Evolutionary conservation across 2,797 vertebrate species (phyloP).

Genomic region (Ataeniobius toweri): DNA sequence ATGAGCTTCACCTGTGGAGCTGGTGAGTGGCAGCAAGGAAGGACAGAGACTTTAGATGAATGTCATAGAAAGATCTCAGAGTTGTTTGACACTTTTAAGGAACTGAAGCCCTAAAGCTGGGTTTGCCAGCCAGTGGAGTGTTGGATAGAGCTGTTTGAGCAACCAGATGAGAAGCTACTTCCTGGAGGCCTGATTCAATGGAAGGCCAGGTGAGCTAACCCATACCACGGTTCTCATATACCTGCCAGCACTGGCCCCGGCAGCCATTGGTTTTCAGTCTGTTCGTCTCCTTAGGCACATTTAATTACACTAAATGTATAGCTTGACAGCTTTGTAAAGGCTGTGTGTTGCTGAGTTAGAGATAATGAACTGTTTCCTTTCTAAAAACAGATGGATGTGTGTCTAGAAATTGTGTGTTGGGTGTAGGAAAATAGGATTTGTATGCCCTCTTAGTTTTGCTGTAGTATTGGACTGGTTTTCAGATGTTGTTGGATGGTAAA

Average conservation of each 20-base stretch:
- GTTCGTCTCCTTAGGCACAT: not conserved
- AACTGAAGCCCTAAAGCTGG: not conserved
- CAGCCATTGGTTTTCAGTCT: not conserved
- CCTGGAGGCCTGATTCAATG: not conserved
- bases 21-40: not conserved
- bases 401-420: not conserved
- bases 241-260: not conserved
- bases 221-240: not conserved
- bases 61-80: not conserved
- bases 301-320: not conserved
- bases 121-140: not conserved
- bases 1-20: conserved; percentile 5
- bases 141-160: not conserved
- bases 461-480: not conserved
- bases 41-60: not conserved
- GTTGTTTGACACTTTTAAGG: not conserved
- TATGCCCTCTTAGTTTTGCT: not conserved
- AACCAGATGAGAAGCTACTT: not conserved
- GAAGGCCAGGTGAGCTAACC: not conserved
- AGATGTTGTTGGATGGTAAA: not conserved
- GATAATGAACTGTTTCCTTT: not conserved
- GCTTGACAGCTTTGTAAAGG: not conserved
- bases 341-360: not conserved
- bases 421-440: not conserved
- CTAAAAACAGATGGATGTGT: not conserved